These are phyloP conservation scores for Nycticryphes semicollaris DNA, from an alignment of 2,113 vertebrate species.

Conservation along the genomic window DNA sequence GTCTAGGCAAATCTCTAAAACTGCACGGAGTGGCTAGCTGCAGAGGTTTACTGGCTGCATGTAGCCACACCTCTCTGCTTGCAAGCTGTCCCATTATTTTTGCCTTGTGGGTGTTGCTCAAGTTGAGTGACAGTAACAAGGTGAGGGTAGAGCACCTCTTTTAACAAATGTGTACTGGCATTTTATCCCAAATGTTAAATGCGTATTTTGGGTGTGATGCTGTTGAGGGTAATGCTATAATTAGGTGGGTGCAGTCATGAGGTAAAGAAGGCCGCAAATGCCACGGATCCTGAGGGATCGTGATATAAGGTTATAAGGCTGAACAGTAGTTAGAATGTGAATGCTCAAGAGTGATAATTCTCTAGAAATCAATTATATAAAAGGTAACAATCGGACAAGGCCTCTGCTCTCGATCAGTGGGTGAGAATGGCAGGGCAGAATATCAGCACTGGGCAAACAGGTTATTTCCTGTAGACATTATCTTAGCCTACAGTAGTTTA, in stretches of 20 bases:
- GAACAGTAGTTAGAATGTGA: background rate
- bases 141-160: accelerated
- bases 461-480: background rate
- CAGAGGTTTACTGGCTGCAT: background rate
- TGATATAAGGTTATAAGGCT: background rate
- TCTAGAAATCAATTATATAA: background rate
- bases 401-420: accelerated
- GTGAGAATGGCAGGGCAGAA: background rate
- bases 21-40: background rate
- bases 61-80: background rate
- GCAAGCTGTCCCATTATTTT: background rate
- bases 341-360: background rate
- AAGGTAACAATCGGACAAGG: background rate
- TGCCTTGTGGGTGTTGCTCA: background rate
- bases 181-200: background rate
- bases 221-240: background rate
- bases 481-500: background rate
- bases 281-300: background rate
- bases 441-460: background rate
- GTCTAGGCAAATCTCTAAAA: background rate
- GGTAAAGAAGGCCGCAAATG: background rate
- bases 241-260: accelerated
- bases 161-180: background rate
- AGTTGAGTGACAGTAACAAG: background rate
- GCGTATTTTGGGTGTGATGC: background rate